Conservation (phyloP, 2,888 invertebrate species). For the Acrocyrtus sp. region DNA sequence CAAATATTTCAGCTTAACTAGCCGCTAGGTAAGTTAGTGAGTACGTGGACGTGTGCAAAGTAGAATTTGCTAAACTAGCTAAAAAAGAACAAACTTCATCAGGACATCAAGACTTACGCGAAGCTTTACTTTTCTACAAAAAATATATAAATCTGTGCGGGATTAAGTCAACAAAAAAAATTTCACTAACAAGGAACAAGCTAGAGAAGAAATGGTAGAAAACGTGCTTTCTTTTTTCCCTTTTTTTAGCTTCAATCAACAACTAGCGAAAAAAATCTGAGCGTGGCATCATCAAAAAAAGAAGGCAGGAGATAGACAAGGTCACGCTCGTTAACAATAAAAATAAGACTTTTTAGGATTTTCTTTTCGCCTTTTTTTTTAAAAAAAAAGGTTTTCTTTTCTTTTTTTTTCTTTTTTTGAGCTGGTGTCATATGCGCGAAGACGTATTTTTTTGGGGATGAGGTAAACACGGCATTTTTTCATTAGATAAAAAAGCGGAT, state of each 20-base stretch:
- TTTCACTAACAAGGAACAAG: background rate
- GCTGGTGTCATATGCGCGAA: background rate
- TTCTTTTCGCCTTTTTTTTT: too few relatives aligned
- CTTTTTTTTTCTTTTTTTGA: too few relatives aligned
- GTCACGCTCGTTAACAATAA: slow-evolving; percentile 38
- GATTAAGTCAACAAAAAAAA: background rate
- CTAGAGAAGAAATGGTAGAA: background rate
- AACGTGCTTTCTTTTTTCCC: slow-evolving; percentile 1
- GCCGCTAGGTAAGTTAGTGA: slow-evolving; percentile 11
- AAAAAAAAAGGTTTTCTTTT: too few relatives aligned
- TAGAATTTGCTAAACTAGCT: background rate
- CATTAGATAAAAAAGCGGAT: slow-evolving; percentile 7
- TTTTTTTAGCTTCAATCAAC: slow-evolving; percentile 8
- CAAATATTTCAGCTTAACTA: slow-evolving; percentile 17
- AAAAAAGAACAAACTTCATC: background rate
- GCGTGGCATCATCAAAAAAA: too few relatives aligned
- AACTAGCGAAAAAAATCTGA: slow-evolving; percentile 20
- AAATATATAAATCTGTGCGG: too few relatives aligned
- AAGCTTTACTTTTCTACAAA: too few relatives aligned
- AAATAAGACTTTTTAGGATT: background rate
- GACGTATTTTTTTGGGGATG: background rate
- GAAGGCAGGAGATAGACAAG: too few relatives aligned
- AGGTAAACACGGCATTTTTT: slow-evolving; percentile 16
- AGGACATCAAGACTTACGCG: background rate
- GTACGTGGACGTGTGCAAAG: background rate